Evolutionary conservation across 2,797 vertebrate genomes (phyloP).

Genomic region (Lepus oiostolus): DNA sequence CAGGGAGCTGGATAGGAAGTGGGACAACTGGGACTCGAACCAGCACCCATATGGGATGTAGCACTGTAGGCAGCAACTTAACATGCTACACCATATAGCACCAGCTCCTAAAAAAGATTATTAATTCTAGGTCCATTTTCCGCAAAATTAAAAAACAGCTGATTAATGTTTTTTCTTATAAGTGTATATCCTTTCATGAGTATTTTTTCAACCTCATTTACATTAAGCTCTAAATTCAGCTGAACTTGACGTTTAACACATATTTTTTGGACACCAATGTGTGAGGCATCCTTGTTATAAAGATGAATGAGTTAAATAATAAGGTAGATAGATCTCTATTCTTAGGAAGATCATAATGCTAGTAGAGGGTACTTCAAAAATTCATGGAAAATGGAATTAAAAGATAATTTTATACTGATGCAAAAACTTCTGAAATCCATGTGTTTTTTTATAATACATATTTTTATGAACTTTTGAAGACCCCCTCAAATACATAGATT

Average conservation of each 20-base stretch:
- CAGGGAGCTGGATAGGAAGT: too few species aligned
- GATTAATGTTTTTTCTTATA: slow-evolving; percentile 24
- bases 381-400: too few species aligned
- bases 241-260: neutral
- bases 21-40: too few species aligned
- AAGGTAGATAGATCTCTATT: neutral
- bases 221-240: neutral
- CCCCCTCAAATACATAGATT: too few species aligned
- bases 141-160: neutral
- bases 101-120: neutral
- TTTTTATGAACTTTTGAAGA: too few species aligned
- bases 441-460: too few species aligned
- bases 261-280: neutral
- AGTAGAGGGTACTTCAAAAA: too few species aligned
- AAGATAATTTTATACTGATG: too few species aligned
- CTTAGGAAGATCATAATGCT: neutral
- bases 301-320: neutral
- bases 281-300: neutral
- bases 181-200: neutral
- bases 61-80: too few species aligned
- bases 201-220: neutral
- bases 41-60: too few species aligned
- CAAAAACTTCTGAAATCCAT: too few species aligned
- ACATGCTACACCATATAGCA: too few species aligned
- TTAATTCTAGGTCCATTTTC: neutral